phyloP scores from a whole-genome alignment of 2,113 vertebrate species.

The Coracopsis vasa region DNA sequence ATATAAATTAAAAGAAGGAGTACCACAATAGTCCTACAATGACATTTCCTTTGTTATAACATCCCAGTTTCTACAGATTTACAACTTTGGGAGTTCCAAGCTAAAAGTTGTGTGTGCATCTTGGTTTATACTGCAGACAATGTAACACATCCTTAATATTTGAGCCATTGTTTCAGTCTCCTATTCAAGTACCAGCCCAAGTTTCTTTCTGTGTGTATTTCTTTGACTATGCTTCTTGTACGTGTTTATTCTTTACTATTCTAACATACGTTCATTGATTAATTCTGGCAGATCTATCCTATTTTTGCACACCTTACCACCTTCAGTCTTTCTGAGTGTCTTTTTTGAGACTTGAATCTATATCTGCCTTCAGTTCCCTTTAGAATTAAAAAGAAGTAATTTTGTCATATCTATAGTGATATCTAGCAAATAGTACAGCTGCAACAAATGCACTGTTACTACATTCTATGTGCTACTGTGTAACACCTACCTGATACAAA shows the following conservation, averaged over 20 bases:
- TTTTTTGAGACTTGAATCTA: neutral
- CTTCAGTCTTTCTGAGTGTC: neutral
- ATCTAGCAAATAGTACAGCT: neutral
- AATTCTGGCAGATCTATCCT: neutral
- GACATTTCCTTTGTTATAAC: neutral
- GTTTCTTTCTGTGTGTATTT: neutral
- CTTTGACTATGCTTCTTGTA: neutral
- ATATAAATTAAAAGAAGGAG: neutral
- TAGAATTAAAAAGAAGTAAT: neutral
- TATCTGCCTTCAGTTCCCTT: neutral
- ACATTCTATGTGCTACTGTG: fast-evolving
- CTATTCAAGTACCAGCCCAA: neutral
- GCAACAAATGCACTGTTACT: neutral
- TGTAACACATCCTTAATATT: neutral
- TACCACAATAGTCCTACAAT: neutral
- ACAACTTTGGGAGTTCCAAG: neutral
- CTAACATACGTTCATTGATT: neutral
- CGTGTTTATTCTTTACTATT: neutral
- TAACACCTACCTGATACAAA: neutral
- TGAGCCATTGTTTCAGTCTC: neutral
- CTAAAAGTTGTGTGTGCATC: neutral
- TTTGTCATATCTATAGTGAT: neutral
- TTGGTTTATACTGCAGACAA: neutral
- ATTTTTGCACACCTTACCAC: neutral
- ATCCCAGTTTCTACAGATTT: neutral